These are phyloP conservation scores for Ruditapes philippinarum DNA, from an alignment of 1,140 invertebrate species.

Conservation along the genomic window DNA sequence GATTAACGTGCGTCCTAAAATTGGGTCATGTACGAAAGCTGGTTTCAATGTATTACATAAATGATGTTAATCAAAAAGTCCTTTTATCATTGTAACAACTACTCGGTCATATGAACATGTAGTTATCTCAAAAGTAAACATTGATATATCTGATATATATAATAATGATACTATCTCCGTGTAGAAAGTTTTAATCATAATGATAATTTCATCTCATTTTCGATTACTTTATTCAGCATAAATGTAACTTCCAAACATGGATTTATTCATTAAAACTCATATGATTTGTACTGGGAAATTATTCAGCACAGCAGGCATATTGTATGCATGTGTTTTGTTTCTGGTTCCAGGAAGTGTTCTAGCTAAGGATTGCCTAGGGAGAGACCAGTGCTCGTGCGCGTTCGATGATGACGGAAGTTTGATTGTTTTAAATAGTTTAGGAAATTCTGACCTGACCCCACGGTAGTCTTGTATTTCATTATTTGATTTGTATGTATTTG, in stretches of 20 bases:
- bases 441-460: not conserved
- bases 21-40: too few species aligned
- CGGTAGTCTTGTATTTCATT: too few species aligned
- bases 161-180: not conserved
- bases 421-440: conserved; percentile 13
- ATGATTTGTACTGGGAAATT: not conserved
- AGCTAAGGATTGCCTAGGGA: not conserved
- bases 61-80: not conserved
- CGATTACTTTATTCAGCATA: too few species aligned
- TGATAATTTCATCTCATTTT: too few species aligned
- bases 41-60: too few species aligned
- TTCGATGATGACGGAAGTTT: conserved; percentile 3
- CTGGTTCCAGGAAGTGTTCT: not conserved
- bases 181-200: too few species aligned
- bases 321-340: not conserved
- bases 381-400: conserved; percentile 18
- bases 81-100: not conserved
- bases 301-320: not conserved
- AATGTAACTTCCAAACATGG: not conserved
- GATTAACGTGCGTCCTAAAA: too few species aligned
- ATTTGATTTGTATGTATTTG: too few species aligned
- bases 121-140: not conserved
- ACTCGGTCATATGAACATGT: not conserved
- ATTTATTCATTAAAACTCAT: not conserved
- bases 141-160: too few species aligned